Base-by-base conservation (phyloP, 2,113 vertebrate species). In the Pterophyllum scalare region DNA sequence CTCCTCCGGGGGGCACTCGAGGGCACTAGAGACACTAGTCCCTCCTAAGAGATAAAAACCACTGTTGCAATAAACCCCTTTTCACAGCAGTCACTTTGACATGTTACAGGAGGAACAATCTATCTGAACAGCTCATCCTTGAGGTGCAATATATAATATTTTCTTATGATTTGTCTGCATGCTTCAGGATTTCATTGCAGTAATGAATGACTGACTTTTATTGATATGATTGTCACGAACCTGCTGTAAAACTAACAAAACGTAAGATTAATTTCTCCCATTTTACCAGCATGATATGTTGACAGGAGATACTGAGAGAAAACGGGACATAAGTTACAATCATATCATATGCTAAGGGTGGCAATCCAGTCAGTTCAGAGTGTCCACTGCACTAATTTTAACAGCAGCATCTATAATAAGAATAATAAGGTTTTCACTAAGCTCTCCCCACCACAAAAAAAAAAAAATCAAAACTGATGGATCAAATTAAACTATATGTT, bases 1-100 rank as follows among this genome's bases (percentile, higher is more conserved):
- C 91, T 99, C 98, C 94, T 99, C 97, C 75, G 91, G 94, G 77
- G 98, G 98, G 94, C 98, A 99, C 94, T 97, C 97, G 38, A 99
- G 95, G 70, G 97, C 98, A 89, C 95, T 97, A 62, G 98, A 99
- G 81, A 99, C 98, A 92, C 97, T 99, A 0, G 98, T 99, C 13
- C 98, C 98, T 90, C 98, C 98, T 99, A 94, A 93, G 86, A 78
- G 38, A 75, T 24, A 79, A 31, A 87, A 72, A 70, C 17, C 75
- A 79, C 35, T 35, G 33, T 20, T 46, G 56, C 11, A 70, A 67
- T 38, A 59, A 46, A 72, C n/a, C 26, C 3, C 31, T 60, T 81
- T 56, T 54, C 43, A 46, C 26, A 62, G 19, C 24, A 61, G 7
- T n/a, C 57, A 77, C 33, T 60, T 61, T 59, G 43, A 43, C 31